phyloP scores from a whole-genome alignment of 2,113 vertebrate species.

The Agelaius phoeniceus region DNA sequence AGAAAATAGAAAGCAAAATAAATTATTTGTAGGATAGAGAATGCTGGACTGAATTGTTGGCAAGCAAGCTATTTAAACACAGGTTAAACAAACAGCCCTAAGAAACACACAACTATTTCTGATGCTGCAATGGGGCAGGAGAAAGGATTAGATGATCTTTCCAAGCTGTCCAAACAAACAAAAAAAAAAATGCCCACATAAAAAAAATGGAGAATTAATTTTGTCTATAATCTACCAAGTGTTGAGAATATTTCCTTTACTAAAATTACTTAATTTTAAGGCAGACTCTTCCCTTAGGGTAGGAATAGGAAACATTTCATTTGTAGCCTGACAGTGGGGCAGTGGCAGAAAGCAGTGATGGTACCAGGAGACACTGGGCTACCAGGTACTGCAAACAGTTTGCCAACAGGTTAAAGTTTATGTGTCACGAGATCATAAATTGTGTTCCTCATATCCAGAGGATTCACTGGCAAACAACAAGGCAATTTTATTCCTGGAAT shows the following conservation, averaged over 20 bases:
- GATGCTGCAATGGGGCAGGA: background rate
- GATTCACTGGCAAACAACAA: background rate
- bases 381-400: background rate
- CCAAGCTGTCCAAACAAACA: background rate
- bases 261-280: background rate
- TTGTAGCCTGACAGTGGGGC: background rate
- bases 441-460: background rate
- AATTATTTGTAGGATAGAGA: background rate
- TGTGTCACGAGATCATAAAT: background rate
- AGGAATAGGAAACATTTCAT: background rate
- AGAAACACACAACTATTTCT: background rate
- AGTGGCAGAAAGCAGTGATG: background rate
- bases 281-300: background rate
- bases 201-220: background rate
- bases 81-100: background rate
- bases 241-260: background rate
- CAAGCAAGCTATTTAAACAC: background rate
- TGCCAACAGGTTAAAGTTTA: background rate
- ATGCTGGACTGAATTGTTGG: background rate
- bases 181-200: background rate
- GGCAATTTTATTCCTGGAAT: background rate
- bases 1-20: background rate
- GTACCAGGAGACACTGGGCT: background rate
- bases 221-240: background rate
- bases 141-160: background rate